These are phyloP conservation scores for Chrysodeixis includens DNA, from an alignment of 2,888 invertebrate genomes.

Conservation along the genomic window DNA sequence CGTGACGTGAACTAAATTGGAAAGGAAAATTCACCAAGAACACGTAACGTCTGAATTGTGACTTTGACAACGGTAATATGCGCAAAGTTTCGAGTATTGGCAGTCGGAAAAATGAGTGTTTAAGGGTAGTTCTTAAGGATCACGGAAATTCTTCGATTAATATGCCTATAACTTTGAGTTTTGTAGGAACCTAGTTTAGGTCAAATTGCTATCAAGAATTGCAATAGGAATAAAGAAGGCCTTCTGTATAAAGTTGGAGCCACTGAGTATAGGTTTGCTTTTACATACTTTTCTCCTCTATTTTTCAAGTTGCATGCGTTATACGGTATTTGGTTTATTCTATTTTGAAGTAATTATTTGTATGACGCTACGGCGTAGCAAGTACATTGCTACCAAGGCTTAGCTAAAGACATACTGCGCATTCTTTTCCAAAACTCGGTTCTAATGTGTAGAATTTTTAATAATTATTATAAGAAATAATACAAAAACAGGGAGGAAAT, in stretches of 20 bases:
- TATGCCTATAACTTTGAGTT: neutral
- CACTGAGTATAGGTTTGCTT: too few relatives aligned
- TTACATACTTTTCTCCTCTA: too few relatives aligned
- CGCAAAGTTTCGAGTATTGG: conserved; percentile 46
- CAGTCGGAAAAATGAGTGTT: conserved; percentile 59
- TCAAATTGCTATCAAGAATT: neutral
- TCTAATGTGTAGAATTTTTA: too few relatives aligned
- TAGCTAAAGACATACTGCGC: neutral
- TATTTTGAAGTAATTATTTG: neutral
- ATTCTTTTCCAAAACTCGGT: too few relatives aligned
- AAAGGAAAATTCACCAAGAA: conserved; percentile 62
- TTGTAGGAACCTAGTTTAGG: neutral
- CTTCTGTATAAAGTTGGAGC: too few relatives aligned
- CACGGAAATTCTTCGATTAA: neutral
- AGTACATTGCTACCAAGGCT: neutral
- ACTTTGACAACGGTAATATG: conserved; percentile 67
- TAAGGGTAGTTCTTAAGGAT: neutral
- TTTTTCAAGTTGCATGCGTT: too few relatives aligned
- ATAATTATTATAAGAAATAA: too few relatives aligned
- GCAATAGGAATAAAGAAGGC: neutral
- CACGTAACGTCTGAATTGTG: conserved; percentile 74
- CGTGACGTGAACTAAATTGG: conserved; percentile 66
- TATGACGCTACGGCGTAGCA: neutral
- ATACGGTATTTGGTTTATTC: too few relatives aligned
- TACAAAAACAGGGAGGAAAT: too few relatives aligned